Evolutionary conservation across 2,113 vertebrate species (phyloP).

Genomic region (Dipodomys ordii): DNA sequence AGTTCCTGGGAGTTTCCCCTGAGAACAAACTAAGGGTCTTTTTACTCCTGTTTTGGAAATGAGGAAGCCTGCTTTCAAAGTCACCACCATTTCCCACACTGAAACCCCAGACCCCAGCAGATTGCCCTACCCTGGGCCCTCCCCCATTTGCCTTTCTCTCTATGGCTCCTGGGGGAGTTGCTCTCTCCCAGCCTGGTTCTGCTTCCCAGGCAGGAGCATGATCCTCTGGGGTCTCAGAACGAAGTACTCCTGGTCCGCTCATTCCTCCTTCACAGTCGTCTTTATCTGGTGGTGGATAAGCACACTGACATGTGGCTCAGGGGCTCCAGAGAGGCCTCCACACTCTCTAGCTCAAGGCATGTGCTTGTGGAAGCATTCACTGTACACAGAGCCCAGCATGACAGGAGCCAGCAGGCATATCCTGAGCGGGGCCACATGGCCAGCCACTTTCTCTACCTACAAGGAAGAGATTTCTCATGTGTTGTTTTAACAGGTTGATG

Average conservation of each 20-base stretch:
- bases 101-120: neutral
- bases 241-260: conserved; percentile 35
- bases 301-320: conserved; percentile 64
- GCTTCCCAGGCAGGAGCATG: conserved; percentile 46
- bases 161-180: neutral
- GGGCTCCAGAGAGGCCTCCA: conserved; percentile 72
- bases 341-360: conserved; percentile 72
- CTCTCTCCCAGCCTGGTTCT: neutral
- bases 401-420: conserved; percentile 63
- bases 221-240: conserved; percentile 74
- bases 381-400: conserved; percentile 50
- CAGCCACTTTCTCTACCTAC: neutral
- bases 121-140: neutral
- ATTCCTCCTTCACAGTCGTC: conserved; percentile 69
- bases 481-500: conserved; percentile 84
- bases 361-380: conserved; percentile 73
- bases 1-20: conserved; percentile 44
- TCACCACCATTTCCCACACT: neutral
- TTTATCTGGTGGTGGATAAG: conserved; percentile 77
- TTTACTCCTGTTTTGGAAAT: conserved; percentile 54
- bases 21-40: conserved; percentile 1
- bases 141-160: neutral
- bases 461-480: conserved; percentile 72
- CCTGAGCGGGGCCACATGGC: conserved; percentile 63
- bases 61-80: conserved; percentile 27